These are phyloP conservation scores for Clupea harengus DNA, from an alignment of 2,113 vertebrate genomes.

Conservation along the genomic window DNA sequence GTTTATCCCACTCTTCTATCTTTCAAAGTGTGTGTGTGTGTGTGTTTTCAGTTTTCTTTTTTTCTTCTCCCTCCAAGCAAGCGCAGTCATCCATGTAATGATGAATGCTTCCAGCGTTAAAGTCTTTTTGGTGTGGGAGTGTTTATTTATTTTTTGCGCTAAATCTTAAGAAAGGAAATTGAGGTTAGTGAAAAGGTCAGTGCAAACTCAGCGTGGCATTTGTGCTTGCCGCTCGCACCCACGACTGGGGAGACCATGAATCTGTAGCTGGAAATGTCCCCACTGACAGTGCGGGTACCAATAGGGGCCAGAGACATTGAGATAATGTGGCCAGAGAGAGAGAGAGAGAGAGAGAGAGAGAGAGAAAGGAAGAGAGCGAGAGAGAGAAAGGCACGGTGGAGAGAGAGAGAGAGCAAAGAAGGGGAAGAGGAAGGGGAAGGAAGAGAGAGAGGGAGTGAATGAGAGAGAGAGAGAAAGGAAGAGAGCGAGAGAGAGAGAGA, in stretches of 20 bases:
- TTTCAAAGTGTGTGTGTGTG: background rate
- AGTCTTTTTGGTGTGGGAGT: background rate
- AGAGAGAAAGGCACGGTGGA: background rate
- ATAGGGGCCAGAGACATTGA: background rate
- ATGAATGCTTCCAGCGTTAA: background rate
- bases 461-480: background rate
- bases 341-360: background rate
- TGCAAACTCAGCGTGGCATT: conserved; percentile 9
- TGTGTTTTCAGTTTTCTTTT: background rate
- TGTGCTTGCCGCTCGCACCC: background rate
- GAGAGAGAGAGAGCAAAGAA: background rate
- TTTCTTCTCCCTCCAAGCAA: background rate
- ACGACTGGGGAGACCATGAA: background rate
- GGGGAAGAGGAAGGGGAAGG: background rate
- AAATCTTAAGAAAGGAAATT: conserved; percentile 1
- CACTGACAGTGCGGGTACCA: background rate
- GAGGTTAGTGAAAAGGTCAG: conserved; percentile 11
- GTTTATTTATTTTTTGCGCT: conserved; percentile 5
- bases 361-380: background rate
- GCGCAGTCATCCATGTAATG: conserved; percentile 3
- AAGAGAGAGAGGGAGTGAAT: background rate
- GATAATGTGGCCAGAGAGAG: background rate
- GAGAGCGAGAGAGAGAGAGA: background rate
- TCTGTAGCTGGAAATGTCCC: background rate
- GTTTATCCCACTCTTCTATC: background rate